Conservation (phyloP, 2,888 invertebrate genomes). For the Subacronicta megacephala region DNA sequence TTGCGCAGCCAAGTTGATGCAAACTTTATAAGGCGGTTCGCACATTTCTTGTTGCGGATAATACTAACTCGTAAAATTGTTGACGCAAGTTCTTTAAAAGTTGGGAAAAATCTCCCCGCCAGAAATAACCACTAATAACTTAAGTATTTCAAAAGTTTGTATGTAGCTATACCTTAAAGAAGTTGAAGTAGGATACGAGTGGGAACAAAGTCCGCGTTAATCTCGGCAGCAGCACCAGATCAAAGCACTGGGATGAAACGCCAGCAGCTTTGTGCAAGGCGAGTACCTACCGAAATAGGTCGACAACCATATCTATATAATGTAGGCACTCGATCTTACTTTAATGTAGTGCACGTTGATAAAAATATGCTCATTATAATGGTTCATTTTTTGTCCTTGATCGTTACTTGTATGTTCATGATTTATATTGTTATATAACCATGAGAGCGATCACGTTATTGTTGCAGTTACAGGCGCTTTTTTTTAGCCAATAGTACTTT, state of each 20-base stretch:
- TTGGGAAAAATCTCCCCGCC: slow-evolving; percentile 6
- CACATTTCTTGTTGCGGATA: slow-evolving; percentile 36
- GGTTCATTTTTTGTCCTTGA: slow-evolving; percentile 11
- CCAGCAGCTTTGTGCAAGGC: slow-evolving; percentile 47
- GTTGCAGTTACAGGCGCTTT: no score
- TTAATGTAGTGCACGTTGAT: slow-evolving; percentile 16
- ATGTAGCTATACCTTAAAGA: slow-evolving; percentile 7
- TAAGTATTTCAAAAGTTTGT: slow-evolving; percentile 8
- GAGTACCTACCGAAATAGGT: slow-evolving; percentile 49
- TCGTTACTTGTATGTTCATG: not conserved
- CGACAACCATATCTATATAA: slow-evolving; percentile 34
- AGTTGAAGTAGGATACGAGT: slow-evolving; percentile 20
- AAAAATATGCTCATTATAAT: slow-evolving; percentile 31
- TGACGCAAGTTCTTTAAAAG: slow-evolving; percentile 19
- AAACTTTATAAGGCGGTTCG: slow-evolving; percentile 33
- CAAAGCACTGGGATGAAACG: slow-evolving; percentile 62
- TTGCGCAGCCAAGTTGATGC: slow-evolving; percentile 34
- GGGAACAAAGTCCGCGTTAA: slow-evolving; percentile 51
- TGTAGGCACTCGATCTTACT: slow-evolving; percentile 30
- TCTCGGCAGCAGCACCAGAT: slow-evolving; percentile 53
- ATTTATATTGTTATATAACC: no score
- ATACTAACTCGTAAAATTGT: slow-evolving; percentile 16
- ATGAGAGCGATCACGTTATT: no score
- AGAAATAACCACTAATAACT: slow-evolving; percentile 19
- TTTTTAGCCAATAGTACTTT: no score